Conservation (phyloP, 2,797 vertebrate species). For the Parambassis ranga region DNA sequence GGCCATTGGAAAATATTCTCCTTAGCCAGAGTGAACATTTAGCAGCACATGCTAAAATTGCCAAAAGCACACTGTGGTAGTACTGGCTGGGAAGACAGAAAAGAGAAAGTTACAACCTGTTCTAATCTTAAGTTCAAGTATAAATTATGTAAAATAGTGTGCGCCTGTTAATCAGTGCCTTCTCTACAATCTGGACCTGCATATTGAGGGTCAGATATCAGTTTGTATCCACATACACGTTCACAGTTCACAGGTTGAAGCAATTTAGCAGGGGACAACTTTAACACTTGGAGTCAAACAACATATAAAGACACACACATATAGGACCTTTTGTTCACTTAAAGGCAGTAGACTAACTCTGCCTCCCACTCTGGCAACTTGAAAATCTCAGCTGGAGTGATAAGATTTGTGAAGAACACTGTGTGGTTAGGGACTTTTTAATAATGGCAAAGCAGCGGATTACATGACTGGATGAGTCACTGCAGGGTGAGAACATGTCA, state of each 20-base stretch:
- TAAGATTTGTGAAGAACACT: neutral
- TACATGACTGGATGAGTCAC: neutral
- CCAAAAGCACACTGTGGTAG: neutral
- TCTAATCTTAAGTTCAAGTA: neutral
- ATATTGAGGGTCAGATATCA: neutral
- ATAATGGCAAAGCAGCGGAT: slow-evolving; percentile 8
- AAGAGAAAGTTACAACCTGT: neutral
- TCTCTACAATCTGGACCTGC: neutral
- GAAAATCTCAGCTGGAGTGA: neutral
- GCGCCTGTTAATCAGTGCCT: neutral
- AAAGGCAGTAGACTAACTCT: neutral
- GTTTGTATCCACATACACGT: neutral
- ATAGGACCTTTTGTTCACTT: neutral
- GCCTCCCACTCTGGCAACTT: slow-evolving; percentile 7
- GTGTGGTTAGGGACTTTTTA: neutral
- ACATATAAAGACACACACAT: too few species aligned
- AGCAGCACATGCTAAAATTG: neutral
- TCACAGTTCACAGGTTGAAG: slow-evolving; percentile 22
- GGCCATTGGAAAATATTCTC: slow-evolving; percentile 14
- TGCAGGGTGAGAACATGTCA: neutral
- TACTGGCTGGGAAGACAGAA: slow-evolving; percentile 47
- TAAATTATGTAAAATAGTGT: too few species aligned
- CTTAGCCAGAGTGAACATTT: slow-evolving; percentile 7
- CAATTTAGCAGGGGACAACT: neutral
- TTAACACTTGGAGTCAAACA: too few species aligned